phyloP scores from a whole-genome alignment of 2,113 vertebrate genomes.

The Notarius lentiginosus region DNA sequence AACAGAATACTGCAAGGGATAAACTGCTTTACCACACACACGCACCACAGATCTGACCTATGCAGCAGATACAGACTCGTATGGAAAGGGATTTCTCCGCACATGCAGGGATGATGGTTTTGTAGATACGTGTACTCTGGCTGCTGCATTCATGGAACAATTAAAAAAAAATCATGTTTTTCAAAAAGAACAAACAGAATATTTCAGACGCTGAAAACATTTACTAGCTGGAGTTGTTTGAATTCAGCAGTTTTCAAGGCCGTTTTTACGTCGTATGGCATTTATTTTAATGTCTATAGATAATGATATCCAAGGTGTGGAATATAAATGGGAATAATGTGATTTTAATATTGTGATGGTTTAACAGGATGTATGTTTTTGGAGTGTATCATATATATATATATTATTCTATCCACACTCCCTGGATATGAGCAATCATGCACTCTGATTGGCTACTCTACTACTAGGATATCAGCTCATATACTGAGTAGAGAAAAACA shows the following conservation, averaged over 20 bases:
- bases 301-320: background rate
- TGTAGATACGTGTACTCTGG: background rate
- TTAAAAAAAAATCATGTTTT: background rate
- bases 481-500: too few relatives aligned
- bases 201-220: background rate
- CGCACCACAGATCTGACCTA: background rate
- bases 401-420: too few relatives aligned
- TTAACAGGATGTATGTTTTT: background rate
- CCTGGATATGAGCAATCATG: too few relatives aligned
- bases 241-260: background rate
- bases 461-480: too few relatives aligned
- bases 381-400: too few relatives aligned
- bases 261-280: background rate
- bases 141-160: background rate
- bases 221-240: background rate
- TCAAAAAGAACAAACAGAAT: background rate
- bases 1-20: conserved; percentile 9
- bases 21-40: background rate
- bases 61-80: background rate
- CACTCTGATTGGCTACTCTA: too few relatives aligned
- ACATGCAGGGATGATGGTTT: background rate
- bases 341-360: background rate
- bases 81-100: background rate
- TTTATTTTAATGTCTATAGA: background rate
- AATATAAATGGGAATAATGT: background rate